Conservation (phyloP, 2,888 invertebrate species). For the Napeogenes inachia region DNA sequence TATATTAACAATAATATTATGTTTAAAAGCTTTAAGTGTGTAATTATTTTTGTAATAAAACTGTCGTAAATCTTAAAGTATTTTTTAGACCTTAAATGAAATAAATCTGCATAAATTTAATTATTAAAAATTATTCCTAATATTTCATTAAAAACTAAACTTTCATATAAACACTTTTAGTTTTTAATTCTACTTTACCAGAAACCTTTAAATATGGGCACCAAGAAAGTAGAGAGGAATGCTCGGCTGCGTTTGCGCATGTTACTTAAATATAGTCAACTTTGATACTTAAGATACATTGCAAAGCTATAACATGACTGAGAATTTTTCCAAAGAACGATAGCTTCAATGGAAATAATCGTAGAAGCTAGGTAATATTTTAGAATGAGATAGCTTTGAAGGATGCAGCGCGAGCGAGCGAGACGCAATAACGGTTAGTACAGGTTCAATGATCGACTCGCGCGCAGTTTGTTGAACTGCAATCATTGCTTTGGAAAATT, state of each 20-base stretch:
- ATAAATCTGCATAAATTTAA: not conserved
- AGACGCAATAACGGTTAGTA: slow-evolving; percentile 58
- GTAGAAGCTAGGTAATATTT: slow-evolving; percentile 51
- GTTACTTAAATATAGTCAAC: slow-evolving; percentile 19
- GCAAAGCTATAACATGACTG: slow-evolving; percentile 30
- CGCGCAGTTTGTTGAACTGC: slow-evolving; percentile 76
- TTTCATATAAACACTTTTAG: too few species aligned
- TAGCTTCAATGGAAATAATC: slow-evolving; percentile 53
- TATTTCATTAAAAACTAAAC: not conserved
- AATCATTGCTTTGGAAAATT: slow-evolving; percentile 73
- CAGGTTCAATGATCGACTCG: slow-evolving; percentile 74
- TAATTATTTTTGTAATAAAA: not conserved
- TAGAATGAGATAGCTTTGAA: slow-evolving; percentile 44
- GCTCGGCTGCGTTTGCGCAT: slow-evolving; percentile 24
- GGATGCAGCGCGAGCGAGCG: slow-evolving; percentile 42
- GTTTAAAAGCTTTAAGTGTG: too few species aligned
- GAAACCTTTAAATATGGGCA: slow-evolving; percentile 16
- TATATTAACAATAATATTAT: too few species aligned
- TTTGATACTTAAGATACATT: slow-evolving; percentile 36
- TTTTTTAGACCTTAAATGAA: too few species aligned
- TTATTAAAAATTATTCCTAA: not conserved
- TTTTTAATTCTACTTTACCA: not conserved
- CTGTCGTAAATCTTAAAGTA: not conserved
- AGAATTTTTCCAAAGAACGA: slow-evolving; percentile 47
- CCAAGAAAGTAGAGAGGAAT: slow-evolving; percentile 27